Percentiles rank a stretch among this genome's conserved stretches.
Conservation (phyloP, 1,140 invertebrate genomes). For the Mylabris phalerata region DNA sequence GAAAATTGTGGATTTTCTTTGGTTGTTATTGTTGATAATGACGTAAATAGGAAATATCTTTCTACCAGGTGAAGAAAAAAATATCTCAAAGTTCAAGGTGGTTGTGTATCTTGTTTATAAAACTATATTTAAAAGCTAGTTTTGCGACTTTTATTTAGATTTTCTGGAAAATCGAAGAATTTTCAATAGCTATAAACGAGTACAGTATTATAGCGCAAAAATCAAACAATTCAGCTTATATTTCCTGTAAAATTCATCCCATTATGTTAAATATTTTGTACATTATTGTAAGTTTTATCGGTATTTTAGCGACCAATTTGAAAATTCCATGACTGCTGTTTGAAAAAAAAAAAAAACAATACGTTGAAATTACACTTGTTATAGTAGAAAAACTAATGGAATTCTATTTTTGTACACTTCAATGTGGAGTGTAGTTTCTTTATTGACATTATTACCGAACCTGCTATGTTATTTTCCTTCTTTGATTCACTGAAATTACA, state of each 20-base stretch:
- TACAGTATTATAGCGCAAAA: no score
- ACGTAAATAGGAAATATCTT: background rate
- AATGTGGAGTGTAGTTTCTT: constrained; percentile 3
- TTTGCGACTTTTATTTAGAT: background rate
- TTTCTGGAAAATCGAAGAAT: no score
- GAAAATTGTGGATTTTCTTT: background rate
- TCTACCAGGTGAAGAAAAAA: background rate
- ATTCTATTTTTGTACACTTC: constrained; percentile 16
- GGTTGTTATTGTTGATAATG: background rate
- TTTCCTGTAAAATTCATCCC: constrained; percentile 1
- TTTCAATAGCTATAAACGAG: no score
- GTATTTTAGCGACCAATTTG: background rate
- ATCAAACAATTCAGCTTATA: no score
- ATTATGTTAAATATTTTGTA: constrained; percentile 15
- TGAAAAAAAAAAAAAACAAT: no score
- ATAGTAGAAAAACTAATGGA: constrained; percentile 4
- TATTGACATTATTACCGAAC: background rate
- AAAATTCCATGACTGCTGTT: constrained; percentile 12
- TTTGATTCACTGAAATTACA: background rate
- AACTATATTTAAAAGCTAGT: background rate
- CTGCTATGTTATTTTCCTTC: constrained; percentile 6
- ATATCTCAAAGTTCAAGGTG: background rate
- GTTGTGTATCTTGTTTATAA: background rate
- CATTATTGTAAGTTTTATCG: constrained; percentile 8
- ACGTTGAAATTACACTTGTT: constrained; percentile 5